Percentiles rank a stretch among this genome's conserved stretches.
Evolutionary conservation across 2,797 vertebrate genomes (phyloP).

Genomic region (Sebastiscus albofasciatus): DNA sequence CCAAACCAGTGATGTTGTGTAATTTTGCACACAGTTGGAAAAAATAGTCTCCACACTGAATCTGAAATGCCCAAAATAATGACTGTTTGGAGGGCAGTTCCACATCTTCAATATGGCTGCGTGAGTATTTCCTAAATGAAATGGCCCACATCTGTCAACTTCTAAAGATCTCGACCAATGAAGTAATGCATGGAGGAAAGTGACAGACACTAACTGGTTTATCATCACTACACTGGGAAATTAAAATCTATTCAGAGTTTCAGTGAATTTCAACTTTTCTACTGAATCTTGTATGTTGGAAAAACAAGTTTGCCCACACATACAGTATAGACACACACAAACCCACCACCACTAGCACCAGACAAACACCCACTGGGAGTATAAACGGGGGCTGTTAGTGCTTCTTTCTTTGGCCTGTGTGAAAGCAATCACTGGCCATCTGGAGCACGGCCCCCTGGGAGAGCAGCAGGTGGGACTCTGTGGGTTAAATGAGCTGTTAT

Average conservation of each 20-base stretch:
- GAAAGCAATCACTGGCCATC: constrained; percentile 70
- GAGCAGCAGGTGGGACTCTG: constrained; percentile 68
- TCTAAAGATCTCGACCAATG: background rate
- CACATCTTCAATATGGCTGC: background rate
- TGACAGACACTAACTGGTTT: background rate
- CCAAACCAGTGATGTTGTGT: background rate
- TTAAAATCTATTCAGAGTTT: background rate
- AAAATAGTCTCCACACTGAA: background rate
- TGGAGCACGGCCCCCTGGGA: constrained; percentile 63
- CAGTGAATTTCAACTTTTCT: constrained; percentile 5
- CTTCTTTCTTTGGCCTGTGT: constrained; percentile 53
- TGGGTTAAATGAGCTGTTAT: constrained; percentile 75
- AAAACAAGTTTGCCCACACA: constrained; percentile 26
- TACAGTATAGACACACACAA: constrained; percentile 26
- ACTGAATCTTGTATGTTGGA: background rate
- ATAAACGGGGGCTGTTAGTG: constrained; percentile 63
- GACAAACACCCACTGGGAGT: constrained; percentile 56
- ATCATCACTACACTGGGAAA: background rate
- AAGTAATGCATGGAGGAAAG: background rate
- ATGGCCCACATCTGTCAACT: constrained; percentile 13
- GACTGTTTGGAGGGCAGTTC: background rate
- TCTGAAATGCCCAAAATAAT: background rate
- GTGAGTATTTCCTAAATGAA: constrained; percentile 26
- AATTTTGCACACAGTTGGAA: background rate
- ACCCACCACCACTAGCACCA: constrained; percentile 29